Evolutionary conservation across 2,113 vertebrate genomes (phyloP).

Genomic region (Ameiurus melas): DNA sequence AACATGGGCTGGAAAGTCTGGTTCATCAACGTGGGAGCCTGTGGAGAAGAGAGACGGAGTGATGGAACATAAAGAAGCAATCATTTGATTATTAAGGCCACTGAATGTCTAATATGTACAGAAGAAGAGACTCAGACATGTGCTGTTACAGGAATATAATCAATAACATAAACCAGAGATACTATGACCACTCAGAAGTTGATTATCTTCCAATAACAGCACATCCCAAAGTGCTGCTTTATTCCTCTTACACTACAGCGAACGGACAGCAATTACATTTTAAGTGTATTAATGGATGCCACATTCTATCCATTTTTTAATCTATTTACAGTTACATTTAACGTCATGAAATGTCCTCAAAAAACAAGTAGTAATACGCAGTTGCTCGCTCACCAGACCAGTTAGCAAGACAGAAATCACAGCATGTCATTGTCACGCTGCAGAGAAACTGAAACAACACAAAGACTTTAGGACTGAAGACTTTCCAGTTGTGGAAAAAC

Average conservation of each 20-base stretch:
- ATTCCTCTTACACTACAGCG: not conserved
- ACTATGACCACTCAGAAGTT: not conserved
- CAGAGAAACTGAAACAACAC: no score
- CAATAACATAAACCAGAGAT: not conserved
- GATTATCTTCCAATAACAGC: not conserved
- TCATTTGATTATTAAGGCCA: not conserved
- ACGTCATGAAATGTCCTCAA: not conserved
- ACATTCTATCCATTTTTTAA: not conserved
- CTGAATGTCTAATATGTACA: not conserved
- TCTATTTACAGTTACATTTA: not conserved
- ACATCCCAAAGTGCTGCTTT: not conserved
- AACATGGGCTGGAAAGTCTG: conserved; percentile 44
- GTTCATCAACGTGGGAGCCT: conserved; percentile 39
- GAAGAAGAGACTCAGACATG: not conserved
- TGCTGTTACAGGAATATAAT: not conserved
- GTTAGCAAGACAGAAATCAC: not conserved
- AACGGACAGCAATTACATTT: not conserved
- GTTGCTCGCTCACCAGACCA: not conserved
- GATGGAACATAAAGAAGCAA: not conserved
- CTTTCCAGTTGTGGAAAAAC: not conserved
- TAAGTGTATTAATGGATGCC: not conserved
- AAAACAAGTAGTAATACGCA: not conserved
- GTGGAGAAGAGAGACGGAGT: conserved; percentile 2
- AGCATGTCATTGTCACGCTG: no score
- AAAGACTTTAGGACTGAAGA: not conserved